These are phyloP conservation scores for Tipula lateralis DNA, from an alignment of 2,888 invertebrate species.

Conservation along the genomic window DNA sequence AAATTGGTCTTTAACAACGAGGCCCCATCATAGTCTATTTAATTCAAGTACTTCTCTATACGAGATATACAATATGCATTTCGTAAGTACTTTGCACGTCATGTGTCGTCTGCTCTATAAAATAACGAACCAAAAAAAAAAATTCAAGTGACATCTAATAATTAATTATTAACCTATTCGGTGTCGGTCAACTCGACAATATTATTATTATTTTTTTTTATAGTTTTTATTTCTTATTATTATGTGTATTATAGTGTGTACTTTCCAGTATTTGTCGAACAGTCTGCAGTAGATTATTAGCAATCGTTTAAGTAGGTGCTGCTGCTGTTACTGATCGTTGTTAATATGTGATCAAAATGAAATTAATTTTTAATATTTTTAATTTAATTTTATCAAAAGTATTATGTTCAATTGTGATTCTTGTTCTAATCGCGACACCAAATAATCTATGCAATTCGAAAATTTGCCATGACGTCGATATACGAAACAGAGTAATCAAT, in stretches of 20 bases:
- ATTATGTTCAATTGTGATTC: background rate
- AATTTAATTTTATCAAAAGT: conserved; percentile 9
- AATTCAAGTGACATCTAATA: conserved; percentile 19
- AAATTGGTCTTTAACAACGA: too few relatives aligned
- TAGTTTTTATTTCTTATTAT: background rate
- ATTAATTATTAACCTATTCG: conserved; percentile 24
- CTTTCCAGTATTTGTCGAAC: background rate
- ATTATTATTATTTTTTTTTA: background rate
- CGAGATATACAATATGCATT: background rate
- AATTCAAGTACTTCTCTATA: too few relatives aligned
- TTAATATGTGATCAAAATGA: background rate
- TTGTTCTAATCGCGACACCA: background rate
- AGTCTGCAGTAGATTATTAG: background rate
- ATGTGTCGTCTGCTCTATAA: background rate
- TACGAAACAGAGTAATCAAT: background rate
- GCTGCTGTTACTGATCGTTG: background rate
- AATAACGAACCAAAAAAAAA: background rate
- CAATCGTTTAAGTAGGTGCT: background rate
- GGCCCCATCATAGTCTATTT: too few relatives aligned
- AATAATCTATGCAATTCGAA: background rate
- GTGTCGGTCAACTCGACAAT: conserved; percentile 25
- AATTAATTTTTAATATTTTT: background rate
- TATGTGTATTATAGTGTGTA: too few relatives aligned
- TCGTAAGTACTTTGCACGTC: background rate
- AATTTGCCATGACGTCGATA: background rate